Conservation (phyloP, 2,113 vertebrate genomes). For the Rhegmatorhina hoffmannsi region DNA sequence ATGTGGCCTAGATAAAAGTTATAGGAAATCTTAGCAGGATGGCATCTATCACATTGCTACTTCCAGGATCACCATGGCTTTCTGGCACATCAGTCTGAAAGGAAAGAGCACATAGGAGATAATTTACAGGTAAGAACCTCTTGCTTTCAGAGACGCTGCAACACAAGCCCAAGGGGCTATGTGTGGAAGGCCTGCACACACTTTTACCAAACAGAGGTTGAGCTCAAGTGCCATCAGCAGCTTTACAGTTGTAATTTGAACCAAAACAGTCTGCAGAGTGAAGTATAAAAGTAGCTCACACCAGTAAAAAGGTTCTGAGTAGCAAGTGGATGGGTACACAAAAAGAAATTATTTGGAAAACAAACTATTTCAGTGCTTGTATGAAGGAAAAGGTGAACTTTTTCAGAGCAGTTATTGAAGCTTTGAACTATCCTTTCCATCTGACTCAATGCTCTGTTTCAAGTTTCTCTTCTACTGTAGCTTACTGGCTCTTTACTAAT, state of each 20-base stretch:
- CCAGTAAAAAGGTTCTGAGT: neutral
- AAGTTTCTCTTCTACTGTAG: conserved; percentile 19
- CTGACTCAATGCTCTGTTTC: conserved; percentile 17
- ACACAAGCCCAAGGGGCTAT: neutral
- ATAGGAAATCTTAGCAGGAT: neutral
- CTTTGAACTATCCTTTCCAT: neutral
- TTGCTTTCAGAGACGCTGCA: neutral
- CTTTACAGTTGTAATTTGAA: neutral
- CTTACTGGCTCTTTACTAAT: conserved; percentile 58
- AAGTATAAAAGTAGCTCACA: neutral
- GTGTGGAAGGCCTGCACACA: neutral
- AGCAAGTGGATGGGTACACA: neutral
- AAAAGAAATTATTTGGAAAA: neutral
- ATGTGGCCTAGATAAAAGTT: neutral
- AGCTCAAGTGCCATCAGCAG: neutral
- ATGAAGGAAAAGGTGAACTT: neutral
- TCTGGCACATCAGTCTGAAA: neutral
- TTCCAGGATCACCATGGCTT: neutral
- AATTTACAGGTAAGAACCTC: neutral
- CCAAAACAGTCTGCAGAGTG: neutral
- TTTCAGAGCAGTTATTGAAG: conserved; percentile 11
- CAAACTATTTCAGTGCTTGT: neutral
- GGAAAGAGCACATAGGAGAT: neutral
- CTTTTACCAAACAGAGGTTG: neutral
- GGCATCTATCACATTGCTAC: neutral